Conservation (phyloP, 2,888 invertebrate species). For the Tricholauxania praeusta region DNA sequence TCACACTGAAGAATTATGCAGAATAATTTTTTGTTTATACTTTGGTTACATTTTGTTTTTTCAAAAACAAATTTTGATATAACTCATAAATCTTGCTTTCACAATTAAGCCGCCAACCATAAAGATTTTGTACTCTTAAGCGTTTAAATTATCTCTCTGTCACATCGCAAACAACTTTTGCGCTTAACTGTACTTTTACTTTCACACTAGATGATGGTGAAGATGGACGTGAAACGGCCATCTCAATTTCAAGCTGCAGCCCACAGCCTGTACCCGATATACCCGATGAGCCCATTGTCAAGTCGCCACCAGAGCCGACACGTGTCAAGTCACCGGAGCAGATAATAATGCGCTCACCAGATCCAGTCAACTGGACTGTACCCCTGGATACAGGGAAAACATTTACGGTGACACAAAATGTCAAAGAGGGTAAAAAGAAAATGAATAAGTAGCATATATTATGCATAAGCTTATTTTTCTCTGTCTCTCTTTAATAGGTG, state of each 20-base stretch:
- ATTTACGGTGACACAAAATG: conserved; percentile 93
- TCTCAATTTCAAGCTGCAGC: conserved; percentile 65
- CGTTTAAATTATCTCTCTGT: conserved; percentile 1
- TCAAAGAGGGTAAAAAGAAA: conserved; percentile 75
- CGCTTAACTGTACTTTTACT: conserved; percentile 1
- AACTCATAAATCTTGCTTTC: conserved; percentile 25
- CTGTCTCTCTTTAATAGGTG: conserved; percentile 70
- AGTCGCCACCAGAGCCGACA: conserved; percentile 93
- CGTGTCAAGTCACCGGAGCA: conserved; percentile 94
- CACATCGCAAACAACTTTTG: not conserved
- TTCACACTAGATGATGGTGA: conserved; percentile 61
- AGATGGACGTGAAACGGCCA: conserved; percentile 63
- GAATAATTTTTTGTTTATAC: not conserved
- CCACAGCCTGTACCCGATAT: conserved; percentile 63
- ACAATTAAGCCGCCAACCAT: conserved; percentile 25
- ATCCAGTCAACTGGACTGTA: conserved; percentile 95
- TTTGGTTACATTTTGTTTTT: not conserved
- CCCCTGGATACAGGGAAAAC: conserved; percentile 94
- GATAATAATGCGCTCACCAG: conserved; percentile 91
- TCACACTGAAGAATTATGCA: not conserved
- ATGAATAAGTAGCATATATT: not conserved
- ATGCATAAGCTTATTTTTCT: not conserved
- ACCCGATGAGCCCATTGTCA: conserved; percentile 79
- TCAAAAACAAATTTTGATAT: not conserved
- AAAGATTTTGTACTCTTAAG: not conserved